Base-by-base conservation (phyloP, 2,797 vertebrate species). In the Alfaro cultratus region DNA sequence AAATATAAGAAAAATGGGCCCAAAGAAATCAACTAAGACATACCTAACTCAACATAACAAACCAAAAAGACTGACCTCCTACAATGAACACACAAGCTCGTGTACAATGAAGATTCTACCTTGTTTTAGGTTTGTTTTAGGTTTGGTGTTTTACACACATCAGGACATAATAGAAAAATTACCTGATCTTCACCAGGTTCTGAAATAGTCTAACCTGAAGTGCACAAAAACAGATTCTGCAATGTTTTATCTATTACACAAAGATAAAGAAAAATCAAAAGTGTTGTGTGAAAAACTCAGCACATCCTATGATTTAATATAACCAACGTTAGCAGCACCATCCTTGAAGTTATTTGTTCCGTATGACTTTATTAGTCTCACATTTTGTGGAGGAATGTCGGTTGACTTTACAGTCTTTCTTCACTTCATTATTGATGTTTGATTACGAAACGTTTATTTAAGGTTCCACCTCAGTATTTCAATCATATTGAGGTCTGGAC, bases 61-160 rank as follows among this genome's bases (percentile, higher is more conserved):
- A n/a, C n/a, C n/a, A n/a, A n/a, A n/a, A n/a, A n/a, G n/a, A n/a
- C n/a, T n/a, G n/a, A n/a, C n/a, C n/a, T n/a, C n/a, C n/a, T n/a
- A n/a, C n/a, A n/a, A n/a, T n/a, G n/a, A n/a, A n/a, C n/a, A n/a
- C n/a, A 89, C 88, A 88, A 89, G 83, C 79, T 67, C 3, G 10
- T 26, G 55, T 85, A 26, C 62, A 83, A 70, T 26, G 21, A 21
- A 78, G 64, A 78, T 45, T 60, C 21, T 49, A 80, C 78, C 80
- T 81, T 74, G 55, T 36, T 85, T 47, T 80, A 73, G 82, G 67
- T 53, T 81, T 74, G 55, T 36, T 85, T 47, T 80, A 73, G 82
- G 67, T 53, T 77, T 86, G 51, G 73, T 77, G 67, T 74, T 83
- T n/a, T 3, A 41, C 85, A 83, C 10, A 11, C 85, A 57, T 74